A percentile compares a stretch with the other conserved stretches of the same genome.
Conservation (phyloP, 2,888 invertebrate genomes). For the Orthosia incerta region DNA sequence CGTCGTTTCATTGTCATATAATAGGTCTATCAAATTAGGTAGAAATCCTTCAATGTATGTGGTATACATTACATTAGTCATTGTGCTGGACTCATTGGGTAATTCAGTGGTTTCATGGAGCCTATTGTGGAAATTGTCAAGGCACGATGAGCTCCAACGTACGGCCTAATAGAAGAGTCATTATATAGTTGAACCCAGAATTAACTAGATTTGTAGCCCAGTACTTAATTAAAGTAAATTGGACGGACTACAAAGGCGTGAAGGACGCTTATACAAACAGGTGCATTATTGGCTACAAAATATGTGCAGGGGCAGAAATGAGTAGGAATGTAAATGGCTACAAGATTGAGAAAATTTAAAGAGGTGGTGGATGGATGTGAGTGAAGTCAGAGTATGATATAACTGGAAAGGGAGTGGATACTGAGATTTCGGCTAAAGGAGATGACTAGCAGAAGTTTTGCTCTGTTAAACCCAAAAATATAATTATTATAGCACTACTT, state of each 20-base stretch:
- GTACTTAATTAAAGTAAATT: conserved; percentile 13
- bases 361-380: no score
- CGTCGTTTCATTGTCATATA: conserved; percentile 7
- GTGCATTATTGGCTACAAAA: not conserved
- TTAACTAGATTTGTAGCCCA: conserved; percentile 13
- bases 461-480: no score
- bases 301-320: no score
- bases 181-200: conserved; percentile 17
- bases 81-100: conserved; percentile 38
- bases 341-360: no score
- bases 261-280: not conserved
- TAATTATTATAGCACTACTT: no score
- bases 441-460: no score
- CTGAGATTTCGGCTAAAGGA: no score
- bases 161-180: conserved; percentile 22
- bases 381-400: no score
- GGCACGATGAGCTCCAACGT: conserved; percentile 24
- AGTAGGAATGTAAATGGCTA: no score
- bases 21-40: conserved; percentile 21
- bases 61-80: conserved; percentile 11
- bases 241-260: not conserved
- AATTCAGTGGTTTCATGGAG: conserved; percentile 30
- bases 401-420: no score
- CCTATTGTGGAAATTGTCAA: conserved; percentile 40
- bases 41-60: conserved; percentile 17